These are phyloP conservation scores for Loxodonta africana DNA, from an alignment of 2,113 vertebrate species.

Conservation along the genomic window DNA sequence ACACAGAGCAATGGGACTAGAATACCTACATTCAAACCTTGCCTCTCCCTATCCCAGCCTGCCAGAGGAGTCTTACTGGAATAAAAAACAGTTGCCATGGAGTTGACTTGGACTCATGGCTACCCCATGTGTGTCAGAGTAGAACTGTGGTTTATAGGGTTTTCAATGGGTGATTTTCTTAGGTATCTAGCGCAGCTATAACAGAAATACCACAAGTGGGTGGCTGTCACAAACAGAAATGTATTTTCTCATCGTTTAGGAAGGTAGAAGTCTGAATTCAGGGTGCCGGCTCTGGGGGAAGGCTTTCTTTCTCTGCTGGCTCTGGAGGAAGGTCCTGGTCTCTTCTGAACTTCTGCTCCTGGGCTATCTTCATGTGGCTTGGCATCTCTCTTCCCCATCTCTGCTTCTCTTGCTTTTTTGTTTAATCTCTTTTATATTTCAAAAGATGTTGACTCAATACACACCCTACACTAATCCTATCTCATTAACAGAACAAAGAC, in stretches of 20 bases:
- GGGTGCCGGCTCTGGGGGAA: background rate
- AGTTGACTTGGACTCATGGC: background rate
- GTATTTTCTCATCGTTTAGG: background rate
- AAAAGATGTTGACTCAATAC: background rate
- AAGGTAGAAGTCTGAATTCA: too few species aligned
- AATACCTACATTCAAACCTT: background rate
- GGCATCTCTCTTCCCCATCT: background rate
- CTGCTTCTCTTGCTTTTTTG: background rate
- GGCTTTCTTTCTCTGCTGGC: background rate
- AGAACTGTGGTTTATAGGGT: too few species aligned
- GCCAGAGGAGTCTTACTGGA: background rate
- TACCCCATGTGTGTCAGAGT: background rate
- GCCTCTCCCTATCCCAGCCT: background rate
- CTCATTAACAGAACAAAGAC: background rate
- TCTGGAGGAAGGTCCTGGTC: background rate
- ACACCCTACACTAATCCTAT: background rate
- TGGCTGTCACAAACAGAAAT: background rate
- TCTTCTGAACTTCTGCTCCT: background rate
- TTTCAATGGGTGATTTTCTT: background rate
- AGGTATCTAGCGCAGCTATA: background rate
- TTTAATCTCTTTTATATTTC: background rate
- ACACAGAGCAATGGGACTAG: background rate
- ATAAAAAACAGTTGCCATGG: background rate
- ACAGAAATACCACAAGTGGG: background rate
- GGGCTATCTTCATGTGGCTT: background rate